Base-by-base conservation (phyloP, 2,888 invertebrate genomes). In the Periphyllus acericola region DNA sequence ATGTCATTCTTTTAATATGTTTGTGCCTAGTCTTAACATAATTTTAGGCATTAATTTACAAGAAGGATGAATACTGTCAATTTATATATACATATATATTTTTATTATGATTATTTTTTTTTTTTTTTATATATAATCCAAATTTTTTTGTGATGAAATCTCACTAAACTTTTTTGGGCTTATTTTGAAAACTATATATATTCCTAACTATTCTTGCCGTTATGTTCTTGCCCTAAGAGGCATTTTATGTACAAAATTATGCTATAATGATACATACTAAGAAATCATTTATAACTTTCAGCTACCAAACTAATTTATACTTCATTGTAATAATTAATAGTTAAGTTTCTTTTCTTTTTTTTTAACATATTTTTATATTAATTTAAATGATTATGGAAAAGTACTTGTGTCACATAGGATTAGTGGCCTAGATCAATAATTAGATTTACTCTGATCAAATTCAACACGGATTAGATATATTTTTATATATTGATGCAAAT, bases 161-260 rank as follows among this genome's bases (percentile, higher is more conserved):
- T 75, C 40, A 60, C 21, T 55, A 9, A n/a, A n/a, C 74, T 36
- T 75, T 60, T 60, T 3, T 21, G 14, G 0, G 32, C 78, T 76
- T 68, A n/a, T 68, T 84, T 36, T 21, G 46, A 76, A 83, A 40
- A 78, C 32, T 46, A 71, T 46, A 55, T 55, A 9, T 84, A 84
- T 78, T 76, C 84, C 76, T 84, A 84, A 78, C 34, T 76, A 68
- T 84, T 84, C 76, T 84, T 84, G 84, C 84, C 84, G 76, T 76
- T 76, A n/a, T n/a, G n/a, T n/a, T 66, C 32, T 11, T 6, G n/a
- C n/a, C 40, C 3, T 46, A 46, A 75, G 25, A 52, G 68, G 68
- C 52, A 34, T 84, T 84, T 78, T n/a, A 29, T 83, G 83, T 83
- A 83, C 76, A 84, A 84, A 84, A 21, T 76, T 84, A 78, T 75